phyloP scores from a whole-genome alignment of 1,140 invertebrate genomes.

The Pomphorhynchus laevis region DNA sequence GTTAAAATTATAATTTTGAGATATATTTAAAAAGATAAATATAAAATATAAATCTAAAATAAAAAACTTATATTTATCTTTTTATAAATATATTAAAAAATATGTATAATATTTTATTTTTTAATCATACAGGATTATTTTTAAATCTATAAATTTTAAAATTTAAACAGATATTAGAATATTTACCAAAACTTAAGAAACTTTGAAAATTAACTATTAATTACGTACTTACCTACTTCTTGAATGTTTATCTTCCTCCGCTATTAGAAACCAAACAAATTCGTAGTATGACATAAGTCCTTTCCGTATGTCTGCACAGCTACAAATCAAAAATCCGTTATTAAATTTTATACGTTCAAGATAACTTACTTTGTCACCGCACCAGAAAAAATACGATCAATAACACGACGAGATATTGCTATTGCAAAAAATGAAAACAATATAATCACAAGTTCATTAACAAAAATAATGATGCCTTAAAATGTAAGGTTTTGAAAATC shows the following conservation, averaged over 20 bases:
- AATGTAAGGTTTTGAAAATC: too few relatives aligned
- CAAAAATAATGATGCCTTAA: too few relatives aligned
- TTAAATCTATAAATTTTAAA: too few relatives aligned
- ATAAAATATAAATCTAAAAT: too few relatives aligned
- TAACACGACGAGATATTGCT: conserved; percentile 67
- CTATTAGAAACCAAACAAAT: conserved; percentile 90
- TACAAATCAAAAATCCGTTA: neutral
- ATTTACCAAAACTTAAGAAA: neutral
- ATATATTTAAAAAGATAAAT: too few relatives aligned
- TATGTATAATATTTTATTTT: too few relatives aligned
- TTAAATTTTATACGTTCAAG: conserved; percentile 19
- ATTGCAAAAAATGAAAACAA: conserved; percentile 14
- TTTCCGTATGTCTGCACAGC: conserved; percentile 16
- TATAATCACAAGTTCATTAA: too few relatives aligned
- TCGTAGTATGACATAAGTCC: conserved; percentile 76
- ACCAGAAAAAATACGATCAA: conserved; percentile 81
- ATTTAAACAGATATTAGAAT: too few relatives aligned
- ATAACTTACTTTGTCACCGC: conserved; percentile 35
- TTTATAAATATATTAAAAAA: too few relatives aligned
- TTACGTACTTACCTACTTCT: conserved; percentile 29
- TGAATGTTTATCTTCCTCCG: conserved; percentile 87
- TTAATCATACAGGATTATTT: too few relatives aligned
- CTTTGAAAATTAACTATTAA: neutral
- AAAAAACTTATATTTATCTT: too few relatives aligned
- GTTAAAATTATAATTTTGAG: too few relatives aligned